Evolutionary conservation across 2,797 vertebrate genomes (phyloP), one percentile per base, ranked within the genome.

Genomic region (Australoheros facetus): DNA sequence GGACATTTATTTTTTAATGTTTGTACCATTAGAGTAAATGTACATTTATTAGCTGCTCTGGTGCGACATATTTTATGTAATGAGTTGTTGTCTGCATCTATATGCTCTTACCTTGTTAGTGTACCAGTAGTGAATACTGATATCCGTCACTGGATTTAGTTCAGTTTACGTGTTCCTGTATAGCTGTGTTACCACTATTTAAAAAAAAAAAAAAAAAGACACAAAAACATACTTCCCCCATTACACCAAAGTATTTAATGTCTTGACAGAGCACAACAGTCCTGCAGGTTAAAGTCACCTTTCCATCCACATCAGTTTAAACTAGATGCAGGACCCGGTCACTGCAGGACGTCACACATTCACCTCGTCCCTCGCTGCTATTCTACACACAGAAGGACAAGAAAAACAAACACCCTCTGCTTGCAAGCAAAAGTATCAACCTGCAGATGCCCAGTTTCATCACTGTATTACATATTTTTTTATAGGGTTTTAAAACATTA

Each of bases 181-280:
- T 51, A 69, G 26, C 48, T 30, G 42, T 51, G 26, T 51, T 51
- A 45, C 42, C 13, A 53, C 2, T 16, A 56, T 7, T 62, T 30
- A 30, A 70, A 55, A 5, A 32, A 2, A 56, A 5, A 32, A 2
- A 56, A 26, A 77, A 74, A 71, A 45, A 10, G 51, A 71, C 9
- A 75, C 3, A n/a, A 4, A 45, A 56, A 56, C n/a, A 84, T 8
- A 6, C 17, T 17, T 32, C 2, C 13, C 70, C 77, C 39, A 48
- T 69, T 91, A 88, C 92, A 92, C 56, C 81, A 86, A 94, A 80
- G 75, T 90, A 83, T 94, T 95, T 95, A 94, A 86, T 95, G 87
- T 91, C 83, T 93, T 77, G 75, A 87, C 72, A 91, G 86, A 93
- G 87, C 90, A 90, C 87, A 90, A 73, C 70, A 64, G 79, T 80